Base-by-base conservation (phyloP, 2,113 vertebrate genomes). In the Paracanthobrama guichenoti region DNA sequence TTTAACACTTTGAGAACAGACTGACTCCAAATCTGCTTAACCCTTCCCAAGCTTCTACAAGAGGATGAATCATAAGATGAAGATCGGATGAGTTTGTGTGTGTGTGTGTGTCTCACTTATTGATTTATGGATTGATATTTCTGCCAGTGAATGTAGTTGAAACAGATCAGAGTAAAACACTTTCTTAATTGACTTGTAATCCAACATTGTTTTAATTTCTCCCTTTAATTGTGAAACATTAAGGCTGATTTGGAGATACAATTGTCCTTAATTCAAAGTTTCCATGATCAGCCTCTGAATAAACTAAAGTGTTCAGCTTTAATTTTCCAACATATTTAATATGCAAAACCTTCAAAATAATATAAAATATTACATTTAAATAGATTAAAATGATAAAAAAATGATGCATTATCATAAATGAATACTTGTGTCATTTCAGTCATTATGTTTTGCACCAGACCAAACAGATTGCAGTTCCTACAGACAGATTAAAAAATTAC, bases 11-110 rank as follows among this genome's bases (percentile, higher is more conserved):
- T 90, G 83, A 89, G 87, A 57, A 87, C 91, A 93, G 92, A 92
- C 91, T 92, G 90, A 91, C 88, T 77, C 53, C 77, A 90, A 93
- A 94, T 93, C 93, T 93, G 86, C 91, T 94, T 94, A 93, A 93
- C 90, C 26, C 18, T 85, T 89, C 89, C 76, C 85, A 89, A 93
- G 89, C 90, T 81, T 82, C 90, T 90, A 67, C 53, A 89, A 82
- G 66, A 84, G 90, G 88, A 91, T 88, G 69, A 89, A 91, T 91
- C 85, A 87, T 88, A 90, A 91, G 86, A 89, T 87, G 86, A 78
- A 83, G 88, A 90, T 78, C 66, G 81, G 87, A 88, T 90, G 88
- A 89, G 84, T 87, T 18, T 55, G 53, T 85, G 82, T 87, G 35
- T 82, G 82, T 87, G 85, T 88, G 86, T 87, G 81, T 66, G 80